phyloP scores from a whole-genome alignment of 1,140 invertebrate genomes.

The Wiebesia pumilae region DNA sequence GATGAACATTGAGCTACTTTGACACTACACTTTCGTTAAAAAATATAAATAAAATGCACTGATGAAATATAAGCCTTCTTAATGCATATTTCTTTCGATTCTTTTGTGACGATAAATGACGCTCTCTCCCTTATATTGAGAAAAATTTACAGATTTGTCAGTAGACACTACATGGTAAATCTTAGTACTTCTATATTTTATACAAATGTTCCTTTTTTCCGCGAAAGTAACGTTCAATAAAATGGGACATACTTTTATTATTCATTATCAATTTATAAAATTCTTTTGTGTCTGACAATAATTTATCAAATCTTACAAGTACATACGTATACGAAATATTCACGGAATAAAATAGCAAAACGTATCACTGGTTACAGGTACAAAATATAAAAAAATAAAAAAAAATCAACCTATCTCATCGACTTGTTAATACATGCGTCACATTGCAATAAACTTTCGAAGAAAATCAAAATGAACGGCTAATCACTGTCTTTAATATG shows the following conservation, averaged over 20 bases:
- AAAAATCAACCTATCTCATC: conserved; percentile 44
- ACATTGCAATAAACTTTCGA: conserved; percentile 34
- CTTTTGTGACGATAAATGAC: conserved; percentile 45
- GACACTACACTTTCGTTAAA: conserved; percentile 14
- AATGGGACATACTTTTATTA: conserved; percentile 42
- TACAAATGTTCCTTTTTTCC: conserved; percentile 47
- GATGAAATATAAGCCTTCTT: conserved; percentile 42
- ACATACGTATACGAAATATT: conserved; percentile 50
- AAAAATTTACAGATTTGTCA: conserved; percentile 49
- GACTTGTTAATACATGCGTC: conserved; percentile 32
- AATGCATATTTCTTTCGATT: conserved; percentile 41
- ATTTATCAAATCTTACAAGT: conserved; percentile 52
- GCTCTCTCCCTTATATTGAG: conserved; percentile 20
- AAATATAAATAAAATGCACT: conserved; percentile 45
- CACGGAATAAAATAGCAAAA: conserved; percentile 50
- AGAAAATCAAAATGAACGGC: conserved; percentile 42
- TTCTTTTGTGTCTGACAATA: conserved; percentile 40
- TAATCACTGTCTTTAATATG: conserved; percentile 21
- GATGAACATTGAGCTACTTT: conserved; percentile 24
- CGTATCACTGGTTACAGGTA: conserved; percentile 45
- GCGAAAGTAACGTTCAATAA: conserved; percentile 35
- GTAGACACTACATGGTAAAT: conserved; percentile 47
- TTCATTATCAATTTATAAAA: conserved; percentile 44
- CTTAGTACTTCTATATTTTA: conserved; percentile 53
- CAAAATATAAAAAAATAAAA: conserved; percentile 47